Base-by-base conservation (phyloP, 2,797 vertebrate species). In the Characodon lateralis region DNA sequence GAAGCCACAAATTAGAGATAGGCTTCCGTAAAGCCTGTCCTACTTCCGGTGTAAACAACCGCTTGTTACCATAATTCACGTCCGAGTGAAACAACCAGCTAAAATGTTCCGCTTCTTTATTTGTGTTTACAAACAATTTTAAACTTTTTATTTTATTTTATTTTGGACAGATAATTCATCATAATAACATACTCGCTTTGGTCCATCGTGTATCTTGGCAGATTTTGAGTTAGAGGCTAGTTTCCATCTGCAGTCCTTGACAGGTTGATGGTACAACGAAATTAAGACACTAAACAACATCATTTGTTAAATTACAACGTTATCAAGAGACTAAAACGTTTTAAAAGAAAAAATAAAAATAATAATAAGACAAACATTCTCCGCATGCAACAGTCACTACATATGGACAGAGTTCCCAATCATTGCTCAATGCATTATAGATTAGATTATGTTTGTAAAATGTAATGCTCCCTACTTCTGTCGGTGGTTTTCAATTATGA, bases 51-150 rank as follows among this genome's bases (percentile, higher is more conserved):
- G 76, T 77, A 71, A 77, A 71, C 68, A 71, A 71, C 13, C 12
- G 6, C 41, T 50, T 59, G 55, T n/a, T 35, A 77, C 55, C 5
- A 5, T 50, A n/a, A 39, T 35, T 31, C 0, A n/a, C 6, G 43
- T 77, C 55, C 43, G 14, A 5, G 18, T 31, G 68, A 58, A 77
- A 91, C 89, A 88, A 39, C 3, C 16, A 1, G 1, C 12, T 48
- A 61, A 69, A 14, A 1, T 7, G 86, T 94, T 92, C 86, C 81
- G 0, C 46, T n/a, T 5, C 0, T 5, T 35, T 35, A 35, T 35
- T 35, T 35, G 35, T 35, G 35, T 35, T 35, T 35, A 35, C 35
- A 35, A 35, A 35, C 35, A 35, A 35, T 35, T 35, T 35, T 35
- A 35, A 35, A 35, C 35, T 28, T 59, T 28, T 31, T 28, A 26